These are phyloP conservation scores for Turritopsis rubra DNA, from an alignment of 30 jellyfish, hydroid and myxozoan species.

Conservation along the genomic window DNA sequence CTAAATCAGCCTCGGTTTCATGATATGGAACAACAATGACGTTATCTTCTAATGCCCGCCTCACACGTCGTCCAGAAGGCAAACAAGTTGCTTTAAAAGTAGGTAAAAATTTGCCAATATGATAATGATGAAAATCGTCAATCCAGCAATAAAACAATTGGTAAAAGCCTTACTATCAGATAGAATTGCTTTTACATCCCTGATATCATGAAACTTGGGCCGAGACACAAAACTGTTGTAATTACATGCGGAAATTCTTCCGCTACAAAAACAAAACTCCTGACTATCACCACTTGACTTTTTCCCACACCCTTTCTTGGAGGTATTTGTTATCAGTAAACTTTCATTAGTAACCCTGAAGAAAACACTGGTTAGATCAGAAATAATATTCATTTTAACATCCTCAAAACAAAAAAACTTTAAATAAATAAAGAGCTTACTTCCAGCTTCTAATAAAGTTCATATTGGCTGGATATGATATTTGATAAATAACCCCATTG, in stretches of 20 bases:
- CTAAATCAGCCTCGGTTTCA: constrained; percentile 11
- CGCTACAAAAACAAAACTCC: neutral
- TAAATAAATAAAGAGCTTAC: neutral
- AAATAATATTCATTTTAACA: no score
- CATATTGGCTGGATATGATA: constrained; percentile 1
- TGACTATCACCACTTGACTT: neutral
- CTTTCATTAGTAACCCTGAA: neutral
- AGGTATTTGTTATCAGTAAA: neutral
- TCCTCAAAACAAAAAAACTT: neutral
- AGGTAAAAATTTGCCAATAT: no score
- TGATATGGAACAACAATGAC: constrained; percentile 7
- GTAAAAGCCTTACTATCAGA: neutral
- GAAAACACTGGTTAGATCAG: neutral
- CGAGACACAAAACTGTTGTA: neutral
- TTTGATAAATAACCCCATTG: neutral
- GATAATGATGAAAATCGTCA: neutral
- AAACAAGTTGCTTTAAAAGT: neutral
- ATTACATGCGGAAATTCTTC: neutral
- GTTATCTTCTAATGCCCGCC: constrained; percentile 17
- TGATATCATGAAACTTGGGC: neutral
- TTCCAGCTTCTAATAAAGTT: constrained; percentile 15
- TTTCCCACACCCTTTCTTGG: neutral
- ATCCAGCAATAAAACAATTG: neutral
- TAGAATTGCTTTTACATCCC: neutral
- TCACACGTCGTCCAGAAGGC: neutral